phyloP scores from a whole-genome alignment of 2,797 vertebrate species.

The Glyptemys insculpta region DNA sequence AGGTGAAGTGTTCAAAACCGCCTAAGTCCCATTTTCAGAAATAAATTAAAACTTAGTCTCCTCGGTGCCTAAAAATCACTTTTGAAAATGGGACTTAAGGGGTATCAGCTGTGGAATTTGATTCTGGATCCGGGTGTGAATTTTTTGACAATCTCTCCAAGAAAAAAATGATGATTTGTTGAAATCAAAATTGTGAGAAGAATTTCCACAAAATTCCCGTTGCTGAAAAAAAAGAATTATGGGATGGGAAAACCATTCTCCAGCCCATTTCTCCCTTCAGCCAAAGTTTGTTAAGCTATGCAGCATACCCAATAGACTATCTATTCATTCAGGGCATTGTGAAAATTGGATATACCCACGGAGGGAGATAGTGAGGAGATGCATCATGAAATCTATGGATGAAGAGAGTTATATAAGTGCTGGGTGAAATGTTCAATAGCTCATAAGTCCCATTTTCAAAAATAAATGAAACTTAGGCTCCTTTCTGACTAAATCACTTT shows the following conservation, averaged over 20 bases:
- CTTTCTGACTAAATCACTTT: neutral
- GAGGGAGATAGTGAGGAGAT: neutral
- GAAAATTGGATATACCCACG: no score
- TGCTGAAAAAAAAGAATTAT: neutral
- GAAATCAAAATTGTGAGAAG: neutral
- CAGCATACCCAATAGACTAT: neutral
- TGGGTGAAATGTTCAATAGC: neutral
- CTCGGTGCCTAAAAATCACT: neutral
- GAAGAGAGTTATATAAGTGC: neutral
- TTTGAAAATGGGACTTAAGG: no score
- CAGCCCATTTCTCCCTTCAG: neutral
- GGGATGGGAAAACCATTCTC: neutral
- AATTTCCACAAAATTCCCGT: neutral
- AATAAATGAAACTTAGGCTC: neutral
- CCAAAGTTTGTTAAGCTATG: neutral
- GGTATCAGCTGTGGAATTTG: neutral
- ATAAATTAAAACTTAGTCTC: neutral
- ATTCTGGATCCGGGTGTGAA: neutral
- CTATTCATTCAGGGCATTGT: neutral
- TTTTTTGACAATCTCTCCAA: neutral
- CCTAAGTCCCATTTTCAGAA: neutral
- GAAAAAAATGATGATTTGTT: neutral
- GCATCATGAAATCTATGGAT: neutral
- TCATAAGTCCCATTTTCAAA: neutral
- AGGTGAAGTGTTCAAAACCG: neutral